Base-by-base conservation (phyloP, 2,888 invertebrate species). In the Hetaerina titia region DNA sequence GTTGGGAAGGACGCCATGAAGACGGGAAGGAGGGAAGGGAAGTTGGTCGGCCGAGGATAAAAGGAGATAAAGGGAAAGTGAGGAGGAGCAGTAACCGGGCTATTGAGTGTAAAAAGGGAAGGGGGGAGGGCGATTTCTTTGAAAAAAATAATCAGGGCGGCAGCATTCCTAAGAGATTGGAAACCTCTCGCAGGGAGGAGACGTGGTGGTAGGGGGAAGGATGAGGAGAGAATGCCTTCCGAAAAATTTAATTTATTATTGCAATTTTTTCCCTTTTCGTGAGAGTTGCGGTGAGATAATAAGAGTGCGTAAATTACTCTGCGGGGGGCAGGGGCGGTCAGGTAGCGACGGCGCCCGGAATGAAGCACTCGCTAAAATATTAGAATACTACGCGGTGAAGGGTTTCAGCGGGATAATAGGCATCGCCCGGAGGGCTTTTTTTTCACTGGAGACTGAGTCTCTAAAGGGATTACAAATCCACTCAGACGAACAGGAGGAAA, bases 381-480 rank as follows among this genome's bases (percentile, higher is more conserved):
- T 64, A 90, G 90, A 90, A 64, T 19, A 19, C 45, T 45, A 45
- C 17, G 63, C 17, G 60, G 45, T 9, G 25, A 25, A 81, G 31
- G 45, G 81, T 31, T 22, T 8, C 69, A 13, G 25, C 11, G 69
- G 81, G 81, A 81, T 81, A 81, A 31, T 13, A 81, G 81, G 31
- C 81, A 81, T 1, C 13, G 25, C 81, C 81, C 31, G 81, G 81
- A 31, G 81, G 81, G 11, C 25, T 81, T 81, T 81, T 81, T 60
- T 60, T 60, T 60, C 60, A 15, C 60, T 81, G 8, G 11, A 22
- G 64, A 69, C 31, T 9, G 64, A 90, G 64, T 45, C 6, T 45
- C 64, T 64, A 90, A 64, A 90, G 19, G 90, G 64, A 90, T 90
- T 63, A 90, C 19, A 64, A 90, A 90, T 90, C 63, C 90, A 31